Percentiles rank a stretch among this genome's conserved stretches.
Conservation (phyloP, 2,797 vertebrate genomes). For the Xenops minutus region DNA sequence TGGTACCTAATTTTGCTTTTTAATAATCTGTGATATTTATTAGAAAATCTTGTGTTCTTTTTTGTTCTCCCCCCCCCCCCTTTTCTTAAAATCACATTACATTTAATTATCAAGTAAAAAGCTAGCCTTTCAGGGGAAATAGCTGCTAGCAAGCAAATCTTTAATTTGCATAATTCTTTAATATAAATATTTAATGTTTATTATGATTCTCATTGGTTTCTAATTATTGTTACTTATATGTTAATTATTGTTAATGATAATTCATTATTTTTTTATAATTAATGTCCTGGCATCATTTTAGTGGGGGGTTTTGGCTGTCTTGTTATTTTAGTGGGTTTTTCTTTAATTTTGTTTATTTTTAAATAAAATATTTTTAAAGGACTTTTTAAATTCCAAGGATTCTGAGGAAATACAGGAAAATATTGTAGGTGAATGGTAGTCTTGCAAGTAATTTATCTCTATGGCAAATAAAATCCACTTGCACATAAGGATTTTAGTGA, state of each 20-base stretch:
- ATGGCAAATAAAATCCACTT: not conserved
- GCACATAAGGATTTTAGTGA: not conserved
- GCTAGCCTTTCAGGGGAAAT: not conserved
- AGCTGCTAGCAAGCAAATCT: not conserved
- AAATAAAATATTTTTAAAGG: not conserved
- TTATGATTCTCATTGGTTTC: not conserved
- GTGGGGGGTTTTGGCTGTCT: no score
- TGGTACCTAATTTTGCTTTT: not conserved
- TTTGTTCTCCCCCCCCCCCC: not conserved
- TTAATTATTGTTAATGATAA: not conserved
- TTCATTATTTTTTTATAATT: not conserved
- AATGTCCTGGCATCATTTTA: not conserved
- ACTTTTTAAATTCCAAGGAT: not conserved
- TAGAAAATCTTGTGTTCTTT: not conserved
- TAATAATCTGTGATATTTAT: not conserved
- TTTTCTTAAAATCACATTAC: not conserved
- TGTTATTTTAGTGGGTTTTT: not conserved
- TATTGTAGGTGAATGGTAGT: not conserved
- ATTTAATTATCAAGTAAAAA: slow-evolving; percentile 6
- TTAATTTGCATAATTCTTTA: not conserved
- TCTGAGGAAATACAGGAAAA: not conserved
- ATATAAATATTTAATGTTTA: not conserved
- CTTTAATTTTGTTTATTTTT: not conserved
- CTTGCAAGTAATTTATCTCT: not conserved
- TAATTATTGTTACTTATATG: not conserved